phyloP scores from a whole-genome alignment of 1,140 invertebrate genomes.

The Drosophila teissieri region DNA sequence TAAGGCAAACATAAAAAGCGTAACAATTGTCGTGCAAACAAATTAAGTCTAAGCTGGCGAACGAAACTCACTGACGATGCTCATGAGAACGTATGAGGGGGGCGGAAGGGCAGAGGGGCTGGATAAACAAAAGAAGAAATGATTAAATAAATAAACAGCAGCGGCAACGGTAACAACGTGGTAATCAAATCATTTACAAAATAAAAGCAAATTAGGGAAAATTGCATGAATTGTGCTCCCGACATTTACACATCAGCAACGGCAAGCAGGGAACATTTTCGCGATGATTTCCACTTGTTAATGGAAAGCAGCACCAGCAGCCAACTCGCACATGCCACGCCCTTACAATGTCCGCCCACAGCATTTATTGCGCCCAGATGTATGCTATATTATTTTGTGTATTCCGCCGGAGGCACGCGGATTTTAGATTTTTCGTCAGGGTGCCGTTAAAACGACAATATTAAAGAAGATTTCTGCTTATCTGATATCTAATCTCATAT shows the following conservation, averaged over 20 bases:
- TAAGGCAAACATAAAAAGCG: conserved; percentile 64
- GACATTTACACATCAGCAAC: conserved; percentile 1
- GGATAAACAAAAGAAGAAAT: conserved; percentile 38
- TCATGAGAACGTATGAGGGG: conserved; percentile 3
- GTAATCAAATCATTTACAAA: conserved; percentile 79
- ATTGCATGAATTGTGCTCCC: conserved; percentile 65
- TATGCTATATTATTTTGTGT: conserved; percentile 48
- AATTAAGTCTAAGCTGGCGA: conserved; percentile 57
- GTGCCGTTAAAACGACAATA: conserved; percentile 3
- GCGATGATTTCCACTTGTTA: conserved; percentile 54
- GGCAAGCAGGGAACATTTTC: conserved; percentile 6
- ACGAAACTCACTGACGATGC: conserved; percentile 15
- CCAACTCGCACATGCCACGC: conserved; percentile 56
- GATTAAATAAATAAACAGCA: conserved; percentile 44
- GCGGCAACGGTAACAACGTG: conserved; percentile 44
- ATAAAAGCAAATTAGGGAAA: conserved; percentile 75
- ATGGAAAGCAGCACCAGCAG: conserved; percentile 43
- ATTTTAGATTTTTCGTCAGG: not conserved
- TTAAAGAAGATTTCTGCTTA: not conserved
- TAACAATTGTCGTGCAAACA: conserved; percentile 57
- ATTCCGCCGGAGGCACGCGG: not conserved
- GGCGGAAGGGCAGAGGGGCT: not conserved
- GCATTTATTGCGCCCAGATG: conserved; percentile 59
- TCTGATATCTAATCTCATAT: not conserved
- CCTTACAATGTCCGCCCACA: conserved; percentile 64